phyloP scores from a whole-genome alignment of 2,888 invertebrate species.

The Lithosia quadra region DNA sequence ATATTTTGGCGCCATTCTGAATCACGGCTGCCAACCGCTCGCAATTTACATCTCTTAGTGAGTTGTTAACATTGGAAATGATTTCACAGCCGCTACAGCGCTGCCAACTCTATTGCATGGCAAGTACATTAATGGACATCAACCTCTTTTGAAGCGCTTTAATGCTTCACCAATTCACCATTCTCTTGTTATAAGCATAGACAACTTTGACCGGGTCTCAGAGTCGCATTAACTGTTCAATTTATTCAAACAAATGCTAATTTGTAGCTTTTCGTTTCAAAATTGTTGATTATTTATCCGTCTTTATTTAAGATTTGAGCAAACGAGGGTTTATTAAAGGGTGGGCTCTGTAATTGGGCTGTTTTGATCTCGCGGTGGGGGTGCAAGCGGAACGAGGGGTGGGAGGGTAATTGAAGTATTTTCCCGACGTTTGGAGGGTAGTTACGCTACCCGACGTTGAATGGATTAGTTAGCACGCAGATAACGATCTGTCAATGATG shows the following conservation, averaged over 20 bases:
- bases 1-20: slow-evolving; percentile 80
- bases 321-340: slow-evolving; percentile 81
- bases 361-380: slow-evolving; percentile 73
- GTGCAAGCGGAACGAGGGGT: slow-evolving; percentile 39
- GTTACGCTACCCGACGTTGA: slow-evolving; percentile 66
- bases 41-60: slow-evolving; percentile 83
- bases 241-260: slow-evolving; percentile 85
- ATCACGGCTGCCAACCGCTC: slow-evolving; percentile 80
- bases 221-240: slow-evolving; percentile 75
- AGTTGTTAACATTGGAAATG: slow-evolving; percentile 71
- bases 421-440: slow-evolving; percentile 78
- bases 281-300: slow-evolving; percentile 80
- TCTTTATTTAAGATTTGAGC: slow-evolving; percentile 77
- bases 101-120: slow-evolving; percentile 41
- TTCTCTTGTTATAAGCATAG: slow-evolving; percentile 33
- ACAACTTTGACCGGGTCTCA: slow-evolving; percentile 67
- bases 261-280: slow-evolving; percentile 75
- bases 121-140: slow-evolving; percentile 21
- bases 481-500: slow-evolving; percentile 75
- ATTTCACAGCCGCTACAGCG: slow-evolving; percentile 63
- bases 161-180: slow-evolving; percentile 31
- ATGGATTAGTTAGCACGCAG: slow-evolving; percentile 81
- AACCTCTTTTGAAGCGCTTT: slow-evolving; percentile 50
- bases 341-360: slow-evolving; percentile 80
- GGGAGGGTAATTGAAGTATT: slow-evolving; percentile 79